phyloP scores from a whole-genome alignment of 1,140 invertebrate species.

The Chironomus striatipennis region DNA sequence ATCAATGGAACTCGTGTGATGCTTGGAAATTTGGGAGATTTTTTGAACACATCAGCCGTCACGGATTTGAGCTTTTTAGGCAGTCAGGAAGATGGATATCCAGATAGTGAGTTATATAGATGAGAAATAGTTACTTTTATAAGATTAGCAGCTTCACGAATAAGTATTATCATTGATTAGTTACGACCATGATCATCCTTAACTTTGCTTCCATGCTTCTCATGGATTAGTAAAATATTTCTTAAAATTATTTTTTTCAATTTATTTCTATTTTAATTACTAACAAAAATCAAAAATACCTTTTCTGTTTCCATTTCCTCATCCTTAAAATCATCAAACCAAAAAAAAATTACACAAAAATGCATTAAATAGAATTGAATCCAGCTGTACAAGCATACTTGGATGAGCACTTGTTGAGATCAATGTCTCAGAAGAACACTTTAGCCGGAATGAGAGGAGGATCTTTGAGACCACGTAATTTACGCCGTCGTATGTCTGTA shows the following conservation, averaged over 20 bases:
- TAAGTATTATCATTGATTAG: no score
- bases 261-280: neutral
- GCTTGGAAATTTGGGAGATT: slow-evolving; percentile 82
- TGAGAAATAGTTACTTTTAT: neutral
- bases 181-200: neutral
- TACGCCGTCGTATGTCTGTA: slow-evolving; percentile 68
- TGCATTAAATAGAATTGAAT: slow-evolving; percentile 53
- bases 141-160: neutral
- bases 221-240: neutral
- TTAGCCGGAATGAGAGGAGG: slow-evolving; percentile 51
- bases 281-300: neutral
- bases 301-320: neutral
- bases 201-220: neutral
- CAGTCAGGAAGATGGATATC: slow-evolving; percentile 81
- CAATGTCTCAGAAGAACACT: slow-evolving; percentile 61
- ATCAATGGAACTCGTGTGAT: slow-evolving; percentile 96
- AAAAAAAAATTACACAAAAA: slow-evolving; percentile 21
- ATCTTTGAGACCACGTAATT: slow-evolving; percentile 43
- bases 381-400: slow-evolving; percentile 78
- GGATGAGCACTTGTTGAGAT: slow-evolving; percentile 75
- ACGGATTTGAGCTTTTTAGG: slow-evolving; percentile 91
- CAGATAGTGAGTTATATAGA: slow-evolving; percentile 53
- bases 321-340: neutral
- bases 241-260: neutral
- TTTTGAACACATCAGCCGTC: slow-evolving; percentile 90